phyloP scores from a whole-genome alignment of 2,113 vertebrate genomes.

The Misgurnus anguillicaudatus region DNA sequence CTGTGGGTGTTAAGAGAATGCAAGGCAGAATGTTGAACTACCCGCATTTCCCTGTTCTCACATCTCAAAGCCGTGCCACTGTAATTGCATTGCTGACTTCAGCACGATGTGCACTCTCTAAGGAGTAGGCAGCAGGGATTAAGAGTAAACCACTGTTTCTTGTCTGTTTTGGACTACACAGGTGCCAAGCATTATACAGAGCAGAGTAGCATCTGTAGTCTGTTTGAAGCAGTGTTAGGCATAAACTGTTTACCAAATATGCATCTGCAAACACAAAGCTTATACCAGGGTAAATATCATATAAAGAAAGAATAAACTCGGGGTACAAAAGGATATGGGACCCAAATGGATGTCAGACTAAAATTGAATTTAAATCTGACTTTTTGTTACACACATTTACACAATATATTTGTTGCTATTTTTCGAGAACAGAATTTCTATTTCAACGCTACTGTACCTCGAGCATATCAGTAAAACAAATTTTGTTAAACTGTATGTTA shows the following conservation, averaged over 20 bases:
- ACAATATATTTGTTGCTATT: too few relatives aligned
- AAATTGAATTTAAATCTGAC: too few relatives aligned
- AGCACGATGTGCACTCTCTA: conserved; percentile 40
- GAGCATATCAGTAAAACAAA: too few relatives aligned
- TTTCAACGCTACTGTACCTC: too few relatives aligned
- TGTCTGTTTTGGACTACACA: conserved; percentile 21
- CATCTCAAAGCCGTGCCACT: neutral
- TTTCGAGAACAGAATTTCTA: too few relatives aligned
- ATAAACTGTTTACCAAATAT: neutral
- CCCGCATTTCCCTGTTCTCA: neutral
- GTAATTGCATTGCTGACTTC: conserved; percentile 54
- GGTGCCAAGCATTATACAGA: neutral
- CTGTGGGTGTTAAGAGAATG: neutral
- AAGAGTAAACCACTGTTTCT: conserved; percentile 34
- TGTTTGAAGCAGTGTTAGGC: neutral
- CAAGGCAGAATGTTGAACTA: conserved; percentile 8
- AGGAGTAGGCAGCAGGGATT: conserved; percentile 27
- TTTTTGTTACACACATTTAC: too few relatives aligned
- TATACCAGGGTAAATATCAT: too few relatives aligned
- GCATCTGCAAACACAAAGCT: neutral
- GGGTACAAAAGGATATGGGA: too few relatives aligned
- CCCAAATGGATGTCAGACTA: too few relatives aligned
- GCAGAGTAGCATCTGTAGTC: neutral
- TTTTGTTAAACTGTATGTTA: too few relatives aligned
- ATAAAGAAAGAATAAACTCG: too few relatives aligned